Evolutionary conservation across 2,797 vertebrate species (phyloP).

Genomic region (Pseudochromis fuscus): DNA sequence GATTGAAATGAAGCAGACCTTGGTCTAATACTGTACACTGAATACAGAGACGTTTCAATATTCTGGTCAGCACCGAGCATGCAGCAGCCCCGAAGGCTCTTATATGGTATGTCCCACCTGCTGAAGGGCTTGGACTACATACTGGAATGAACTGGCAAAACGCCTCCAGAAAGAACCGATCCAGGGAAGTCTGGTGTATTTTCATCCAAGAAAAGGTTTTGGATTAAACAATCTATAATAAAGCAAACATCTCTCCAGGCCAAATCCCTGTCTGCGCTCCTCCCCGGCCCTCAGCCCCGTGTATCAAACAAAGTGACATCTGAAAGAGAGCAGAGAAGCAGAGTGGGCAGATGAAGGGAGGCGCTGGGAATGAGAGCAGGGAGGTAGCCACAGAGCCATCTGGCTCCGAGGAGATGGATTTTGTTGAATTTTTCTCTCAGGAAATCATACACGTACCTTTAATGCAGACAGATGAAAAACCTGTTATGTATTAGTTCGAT

Average conservation of each 20-base stretch:
- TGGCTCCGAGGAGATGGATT: slow-evolving; percentile 62
- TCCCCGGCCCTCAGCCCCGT: slow-evolving; percentile 61
- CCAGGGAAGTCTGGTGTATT: slow-evolving; percentile 67
- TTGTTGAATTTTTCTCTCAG: slow-evolving; percentile 61
- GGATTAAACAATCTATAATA: slow-evolving; percentile 82
- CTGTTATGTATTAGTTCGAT: slow-evolving; percentile 47
- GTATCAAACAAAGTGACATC: slow-evolving; percentile 84
- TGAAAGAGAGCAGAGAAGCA: slow-evolving; percentile 82
- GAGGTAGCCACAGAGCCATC: slow-evolving; percentile 68
- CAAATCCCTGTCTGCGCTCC: slow-evolving; percentile 71
- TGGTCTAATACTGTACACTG: slow-evolving; percentile 27
- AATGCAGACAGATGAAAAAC: slow-evolving; percentile 42
- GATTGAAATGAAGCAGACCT: slow-evolving; percentile 54
- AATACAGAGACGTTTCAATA: slow-evolving; percentile 50
- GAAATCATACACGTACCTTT: slow-evolving; percentile 71
- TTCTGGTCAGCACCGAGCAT: too few relatives aligned
- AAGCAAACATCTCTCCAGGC: slow-evolving; percentile 70
- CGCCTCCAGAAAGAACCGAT: slow-evolving; percentile 66
- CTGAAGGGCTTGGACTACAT: slow-evolving; percentile 59
- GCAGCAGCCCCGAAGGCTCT: slow-evolving; percentile 65
- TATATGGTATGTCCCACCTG: slow-evolving; percentile 52
- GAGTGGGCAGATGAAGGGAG: slow-evolving; percentile 68
- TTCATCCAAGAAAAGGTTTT: slow-evolving; percentile 69
- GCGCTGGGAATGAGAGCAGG: slow-evolving; percentile 60
- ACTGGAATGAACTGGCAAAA: slow-evolving; percentile 72